A percentile compares a stretch with the other conserved stretches of the same genome.
Evolutionary conservation across 2,797 vertebrate genomes (phyloP).

Genomic region (Fundulus diaphanus): DNA sequence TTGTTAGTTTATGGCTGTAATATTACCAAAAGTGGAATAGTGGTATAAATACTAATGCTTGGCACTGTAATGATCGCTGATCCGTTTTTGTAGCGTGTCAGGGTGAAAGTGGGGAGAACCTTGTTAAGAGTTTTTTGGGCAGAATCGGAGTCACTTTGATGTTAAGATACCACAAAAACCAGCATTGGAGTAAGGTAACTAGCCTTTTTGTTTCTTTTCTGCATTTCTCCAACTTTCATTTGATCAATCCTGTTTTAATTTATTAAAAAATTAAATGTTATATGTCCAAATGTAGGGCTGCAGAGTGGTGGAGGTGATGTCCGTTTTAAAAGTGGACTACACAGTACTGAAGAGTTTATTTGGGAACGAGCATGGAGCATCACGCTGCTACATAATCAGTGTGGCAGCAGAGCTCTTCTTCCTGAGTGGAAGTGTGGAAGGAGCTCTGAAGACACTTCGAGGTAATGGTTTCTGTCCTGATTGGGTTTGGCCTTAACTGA

Average conservation of each 20-base stretch:
- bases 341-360: constrained; percentile 86
- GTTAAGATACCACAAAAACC: constrained; percentile 86
- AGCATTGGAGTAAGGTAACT: constrained; percentile 91
- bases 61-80: neutral
- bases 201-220: neutral
- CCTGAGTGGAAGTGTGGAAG: constrained; percentile 85
- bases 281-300: constrained; percentile 79
- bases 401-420: constrained; percentile 90
- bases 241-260: too few species aligned
- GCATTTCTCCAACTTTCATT: neutral
- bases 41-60: neutral
- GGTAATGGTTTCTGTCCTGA: constrained; percentile 74
- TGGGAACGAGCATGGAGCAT: constrained; percentile 79
- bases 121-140: constrained; percentile 83
- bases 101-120: constrained; percentile 57
- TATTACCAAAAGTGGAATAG: too few species aligned
- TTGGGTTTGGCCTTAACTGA: neutral
- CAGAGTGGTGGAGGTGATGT: constrained; percentile 85
- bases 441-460: constrained; percentile 85
- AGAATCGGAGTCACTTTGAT: constrained; percentile 90
- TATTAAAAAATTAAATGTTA: neutral
- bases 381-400: constrained; percentile 89
- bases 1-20: too few species aligned
- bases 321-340: constrained; percentile 83
- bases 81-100: constrained; percentile 63